These are phyloP conservation scores for Rhynchomys soricoides DNA, from an alignment of 2,113 vertebrate genomes.

Conservation along the genomic window DNA sequence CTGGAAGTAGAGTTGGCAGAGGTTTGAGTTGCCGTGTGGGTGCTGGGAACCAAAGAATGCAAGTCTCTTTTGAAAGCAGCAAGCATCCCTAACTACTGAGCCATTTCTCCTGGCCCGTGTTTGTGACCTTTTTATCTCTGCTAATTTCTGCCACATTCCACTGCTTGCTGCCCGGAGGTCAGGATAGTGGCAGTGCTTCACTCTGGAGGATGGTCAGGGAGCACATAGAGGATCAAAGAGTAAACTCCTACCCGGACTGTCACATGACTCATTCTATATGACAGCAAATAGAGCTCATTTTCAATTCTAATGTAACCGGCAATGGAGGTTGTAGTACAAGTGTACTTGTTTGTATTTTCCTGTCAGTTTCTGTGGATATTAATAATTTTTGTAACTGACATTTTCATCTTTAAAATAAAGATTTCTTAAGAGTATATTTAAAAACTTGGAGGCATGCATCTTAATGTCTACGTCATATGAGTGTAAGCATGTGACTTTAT, in stretches of 20 bases:
- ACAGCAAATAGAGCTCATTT: not conserved
- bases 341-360: not conserved
- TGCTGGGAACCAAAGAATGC: not conserved
- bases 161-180: not conserved
- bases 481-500: not conserved
- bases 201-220: too few relatives aligned
- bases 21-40: not conserved
- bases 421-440: slow-evolving; percentile 28
- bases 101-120: not conserved
- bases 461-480: not conserved
- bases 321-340: not conserved
- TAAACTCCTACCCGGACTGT: not conserved
- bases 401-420: slow-evolving; percentile 50
- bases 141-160: not conserved
- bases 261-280: not conserved
- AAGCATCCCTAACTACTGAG: too few relatives aligned
- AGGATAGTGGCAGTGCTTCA: not conserved
- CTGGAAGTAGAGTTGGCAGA: not conserved
- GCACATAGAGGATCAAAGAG: not conserved
- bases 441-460: not conserved
- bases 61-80: not conserved
- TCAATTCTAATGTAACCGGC: not conserved
- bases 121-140: not conserved
- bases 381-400: not conserved
- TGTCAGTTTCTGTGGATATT: not conserved